These are phyloP conservation scores for Hycleus cichorii DNA, from an alignment of 1,140 invertebrate genomes.

Conservation along the genomic window DNA sequence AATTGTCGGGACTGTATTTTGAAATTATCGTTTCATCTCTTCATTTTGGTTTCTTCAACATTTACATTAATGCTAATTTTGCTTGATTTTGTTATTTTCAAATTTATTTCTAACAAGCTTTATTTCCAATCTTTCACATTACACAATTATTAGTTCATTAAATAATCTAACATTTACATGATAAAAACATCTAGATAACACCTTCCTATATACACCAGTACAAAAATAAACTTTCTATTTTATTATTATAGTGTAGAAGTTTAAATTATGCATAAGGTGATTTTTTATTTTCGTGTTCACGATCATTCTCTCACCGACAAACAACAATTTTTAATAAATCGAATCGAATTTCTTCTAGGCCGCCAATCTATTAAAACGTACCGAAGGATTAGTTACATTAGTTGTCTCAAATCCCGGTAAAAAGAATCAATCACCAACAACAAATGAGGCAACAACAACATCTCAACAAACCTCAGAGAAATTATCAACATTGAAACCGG, in stretches of 20 bases:
- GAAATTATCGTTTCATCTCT: too few relatives aligned
- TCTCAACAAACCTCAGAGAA: constrained; percentile 20
- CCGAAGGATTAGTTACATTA: constrained; percentile 77
- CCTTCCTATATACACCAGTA: constrained; percentile 6
- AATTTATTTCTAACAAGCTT: not conserved
- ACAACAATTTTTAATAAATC: too few relatives aligned
- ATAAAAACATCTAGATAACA: constrained; percentile 14
- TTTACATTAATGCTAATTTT: too few relatives aligned
- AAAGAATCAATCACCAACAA: constrained; percentile 45
- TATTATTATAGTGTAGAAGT: not conserved
- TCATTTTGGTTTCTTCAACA: too few relatives aligned
- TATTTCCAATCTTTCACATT: constrained; percentile 1
- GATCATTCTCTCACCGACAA: too few relatives aligned
- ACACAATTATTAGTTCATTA: constrained; percentile 13
- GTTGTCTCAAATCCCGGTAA: constrained; percentile 81
- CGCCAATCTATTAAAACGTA: constrained; percentile 73
- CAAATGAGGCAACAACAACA: constrained; percentile 32
- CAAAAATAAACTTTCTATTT: constrained; percentile 4
- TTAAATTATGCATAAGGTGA: constrained; percentile 12
- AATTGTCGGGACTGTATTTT: too few relatives aligned
- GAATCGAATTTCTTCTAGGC: constrained; percentile 51
- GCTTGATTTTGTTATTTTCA: not conserved
- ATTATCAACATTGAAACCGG: constrained; percentile 25
- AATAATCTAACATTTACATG: constrained; percentile 16
- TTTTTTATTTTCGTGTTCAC: not conserved